Base-by-base conservation (phyloP, 2,113 vertebrate species). In the Lophius piscatorius region DNA sequence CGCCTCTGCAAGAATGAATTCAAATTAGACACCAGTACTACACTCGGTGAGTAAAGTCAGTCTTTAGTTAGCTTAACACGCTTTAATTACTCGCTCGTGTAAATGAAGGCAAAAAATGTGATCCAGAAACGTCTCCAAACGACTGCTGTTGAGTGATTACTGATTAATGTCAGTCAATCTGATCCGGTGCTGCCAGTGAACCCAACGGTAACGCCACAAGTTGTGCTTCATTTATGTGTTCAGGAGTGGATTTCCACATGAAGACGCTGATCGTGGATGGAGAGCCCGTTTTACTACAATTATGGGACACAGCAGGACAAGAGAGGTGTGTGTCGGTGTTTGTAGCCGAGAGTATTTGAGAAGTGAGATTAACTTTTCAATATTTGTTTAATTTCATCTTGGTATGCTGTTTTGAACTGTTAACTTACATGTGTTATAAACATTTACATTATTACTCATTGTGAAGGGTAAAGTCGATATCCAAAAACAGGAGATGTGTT, bases 1-100 rank as follows among this genome's bases (percentile, higher is more conserved):
- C 93, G 97, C 23, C 93, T 98, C 68, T 99, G 96, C 91, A 98
- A 97, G 90, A 98, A 98, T 16, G 95, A 99, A 84, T 98, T 98
- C 84, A 92, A 91, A 76, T 84, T 92, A 34, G 94, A 92, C 70
- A 92, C 90, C 56, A 94, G 92, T 60, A 89, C 95, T 16, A 98
- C 96, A 4, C 80, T 99, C 5, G 96, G 95, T 98, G 91, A 60
- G 85, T 20, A 31, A 6, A 31, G 13, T 26, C 4, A 4, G 3
- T 29, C 2, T 34, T 41, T 16, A 13, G n/a, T 33, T 20, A 3
- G 1, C 11, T 17, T 4, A 12, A 20, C 2, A 12, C 28, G 0
- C 2, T 28, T 31, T 3, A 36, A 18, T 21, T 3, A 2, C 4
- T 40, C 16, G 44, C 9, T 36, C 20, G 9, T 39, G 16, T 33